These are phyloP conservation scores for Nemopilema nomurai DNA, from an alignment of 30 jellyfish, hydroid and myxozoan species.

Conservation along the genomic window DNA sequence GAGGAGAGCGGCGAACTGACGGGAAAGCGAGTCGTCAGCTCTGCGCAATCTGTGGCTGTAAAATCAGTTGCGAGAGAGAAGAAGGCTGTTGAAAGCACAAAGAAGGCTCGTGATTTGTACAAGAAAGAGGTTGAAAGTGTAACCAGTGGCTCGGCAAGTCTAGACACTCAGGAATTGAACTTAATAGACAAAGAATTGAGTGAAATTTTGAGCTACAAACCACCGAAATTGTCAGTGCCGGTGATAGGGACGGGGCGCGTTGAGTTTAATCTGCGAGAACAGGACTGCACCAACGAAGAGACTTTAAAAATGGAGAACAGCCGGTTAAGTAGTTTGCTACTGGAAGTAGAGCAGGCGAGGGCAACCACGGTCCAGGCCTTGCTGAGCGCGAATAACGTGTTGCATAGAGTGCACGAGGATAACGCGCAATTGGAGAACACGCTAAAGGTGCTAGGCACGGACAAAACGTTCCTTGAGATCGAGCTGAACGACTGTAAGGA, in stretches of 20 bases:
- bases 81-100: background rate
- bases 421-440: slow-evolving; percentile 75
- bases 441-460: slow-evolving; percentile 59
- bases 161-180: background rate
- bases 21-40: slow-evolving; percentile 26
- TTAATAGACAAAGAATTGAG: slow-evolving; percentile 23
- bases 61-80: slow-evolving; percentile 43
- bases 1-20: background rate
- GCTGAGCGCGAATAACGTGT: slow-evolving; percentile 74
- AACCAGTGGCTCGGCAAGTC: background rate
- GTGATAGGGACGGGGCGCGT: slow-evolving; percentile 39
- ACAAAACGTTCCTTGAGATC: slow-evolving; percentile 55
- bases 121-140: background rate
- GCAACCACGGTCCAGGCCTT: slow-evolving; percentile 85
- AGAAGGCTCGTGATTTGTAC: background rate
- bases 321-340: slow-evolving; percentile 66
- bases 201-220: slow-evolving; percentile 42
- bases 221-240: slow-evolving; percentile 46
- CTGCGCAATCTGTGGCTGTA: slow-evolving; percentile 61
- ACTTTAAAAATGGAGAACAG: slow-evolving; percentile 82
- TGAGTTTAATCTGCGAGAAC: slow-evolving; percentile 24
- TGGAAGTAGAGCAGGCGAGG: slow-evolving; percentile 88
- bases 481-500: slow-evolving; percentile 51
- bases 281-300: background rate
- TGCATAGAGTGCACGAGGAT: slow-evolving; percentile 79